Percentiles rank a stretch among this genome's conserved stretches.
Conservation (phyloP, 1,140 invertebrate genomes). For the Manduca sexta region DNA sequence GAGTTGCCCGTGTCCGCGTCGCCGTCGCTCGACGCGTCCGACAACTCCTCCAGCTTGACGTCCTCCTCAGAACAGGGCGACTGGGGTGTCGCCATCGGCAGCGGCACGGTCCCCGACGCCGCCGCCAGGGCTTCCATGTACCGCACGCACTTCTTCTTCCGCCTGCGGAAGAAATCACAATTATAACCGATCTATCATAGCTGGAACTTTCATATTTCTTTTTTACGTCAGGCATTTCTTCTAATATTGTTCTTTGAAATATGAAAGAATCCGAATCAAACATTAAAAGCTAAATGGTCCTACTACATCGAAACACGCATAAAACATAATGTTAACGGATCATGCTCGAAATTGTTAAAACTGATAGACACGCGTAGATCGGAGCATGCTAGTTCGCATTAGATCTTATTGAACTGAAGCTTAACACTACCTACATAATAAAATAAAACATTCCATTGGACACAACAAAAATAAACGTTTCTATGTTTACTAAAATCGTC, state of each 20-base stretch:
- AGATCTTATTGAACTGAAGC: too few species aligned
- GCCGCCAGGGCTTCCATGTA: slow-evolving; percentile 88
- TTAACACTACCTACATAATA: too few species aligned
- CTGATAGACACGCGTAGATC: slow-evolving; percentile 11
- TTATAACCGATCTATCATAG: neutral
- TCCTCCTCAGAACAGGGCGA: slow-evolving; percentile 78
- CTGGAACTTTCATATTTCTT: neutral
- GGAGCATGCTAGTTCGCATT: neutral
- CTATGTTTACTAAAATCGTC: too few species aligned
- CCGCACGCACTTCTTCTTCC: slow-evolving; percentile 98
- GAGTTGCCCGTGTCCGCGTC: slow-evolving; percentile 79
- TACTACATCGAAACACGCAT: slow-evolving; percentile 22
- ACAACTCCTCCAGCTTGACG: slow-evolving; percentile 81
- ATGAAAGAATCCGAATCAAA: neutral
- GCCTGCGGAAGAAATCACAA: slow-evolving; percentile 77
- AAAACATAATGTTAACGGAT: slow-evolving; percentile 20
- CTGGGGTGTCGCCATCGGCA: slow-evolving; percentile 45
- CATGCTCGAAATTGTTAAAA: slow-evolving; percentile 32
- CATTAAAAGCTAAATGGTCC: slow-evolving; percentile 13
- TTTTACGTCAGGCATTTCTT: neutral
- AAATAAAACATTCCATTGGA: too few species aligned
- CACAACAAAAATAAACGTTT: too few species aligned
- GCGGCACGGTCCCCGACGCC: slow-evolving; percentile 76
- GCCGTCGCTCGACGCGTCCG: slow-evolving; percentile 82
- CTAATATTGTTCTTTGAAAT: neutral